These are phyloP conservation scores for Phoenoteleia sp. DNA, from an alignment of 2,888 invertebrate genomes.

Conservation along the genomic window DNA sequence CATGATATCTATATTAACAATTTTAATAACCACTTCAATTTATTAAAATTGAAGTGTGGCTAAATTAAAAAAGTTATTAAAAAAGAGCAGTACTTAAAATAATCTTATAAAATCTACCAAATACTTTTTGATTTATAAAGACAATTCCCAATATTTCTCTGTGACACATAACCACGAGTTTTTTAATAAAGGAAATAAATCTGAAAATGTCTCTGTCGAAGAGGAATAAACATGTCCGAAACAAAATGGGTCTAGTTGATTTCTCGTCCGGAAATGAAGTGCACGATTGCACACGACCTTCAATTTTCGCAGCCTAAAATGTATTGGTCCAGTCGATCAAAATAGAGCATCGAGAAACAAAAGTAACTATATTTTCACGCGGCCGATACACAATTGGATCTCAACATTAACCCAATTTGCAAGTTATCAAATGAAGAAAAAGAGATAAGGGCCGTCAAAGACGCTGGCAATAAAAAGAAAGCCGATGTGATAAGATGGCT, in stretches of 20 bases:
- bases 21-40: too few relatives aligned
- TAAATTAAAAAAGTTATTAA: too few relatives aligned
- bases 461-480: constrained; percentile 32
- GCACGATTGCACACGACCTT: not conserved
- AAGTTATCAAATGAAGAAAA: constrained; percentile 43
- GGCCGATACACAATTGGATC: constrained; percentile 11
- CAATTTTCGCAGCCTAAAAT: not conserved
- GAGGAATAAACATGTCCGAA: too few relatives aligned
- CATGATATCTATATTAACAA: too few relatives aligned
- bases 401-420: constrained; percentile 52
- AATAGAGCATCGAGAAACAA: constrained; percentile 5
- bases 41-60: too few relatives aligned
- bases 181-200: too few relatives aligned
- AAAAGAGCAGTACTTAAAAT: too few relatives aligned
- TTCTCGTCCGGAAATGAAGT: constrained; percentile 9
- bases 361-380: constrained; percentile 4
- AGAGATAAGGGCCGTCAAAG: constrained; percentile 48
- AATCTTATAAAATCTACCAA: too few relatives aligned
- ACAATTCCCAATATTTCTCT: too few relatives aligned
- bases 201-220: too few relatives aligned
- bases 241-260: not conserved
- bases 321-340: not conserved
- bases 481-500: constrained; percentile 15
- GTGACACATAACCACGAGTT: too few relatives aligned
- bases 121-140: too few relatives aligned